A percentile compares a stretch with the other conserved stretches of the same genome.
These are phyloP conservation scores for Chrysochloris asiatica DNA, from an alignment of 2,113 vertebrate genomes.

Conservation along the genomic window DNA sequence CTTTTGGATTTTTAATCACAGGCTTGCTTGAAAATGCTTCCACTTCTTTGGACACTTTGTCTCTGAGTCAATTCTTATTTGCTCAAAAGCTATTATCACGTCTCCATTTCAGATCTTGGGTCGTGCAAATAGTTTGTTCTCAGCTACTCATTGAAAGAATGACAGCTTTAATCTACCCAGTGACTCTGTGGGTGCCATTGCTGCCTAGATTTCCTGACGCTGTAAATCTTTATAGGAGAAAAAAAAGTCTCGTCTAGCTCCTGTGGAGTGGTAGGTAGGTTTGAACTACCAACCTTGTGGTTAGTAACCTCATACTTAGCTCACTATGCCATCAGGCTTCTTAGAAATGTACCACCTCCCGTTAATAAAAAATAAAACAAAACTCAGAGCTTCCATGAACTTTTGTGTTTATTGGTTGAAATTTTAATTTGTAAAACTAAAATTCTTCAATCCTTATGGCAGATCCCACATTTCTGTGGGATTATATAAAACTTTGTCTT, in stretches of 20 bases:
- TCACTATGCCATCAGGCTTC: too few species aligned
- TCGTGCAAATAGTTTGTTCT: neutral
- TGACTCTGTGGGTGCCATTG: neutral
- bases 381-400: neutral
- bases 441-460: neutral
- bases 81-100: neutral
- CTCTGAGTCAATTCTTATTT: neutral
- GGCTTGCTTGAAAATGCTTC: neutral
- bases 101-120: neutral
- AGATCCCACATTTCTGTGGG: neutral
- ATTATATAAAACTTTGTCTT: neutral
- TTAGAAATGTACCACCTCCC: too few species aligned
- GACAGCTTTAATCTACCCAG: neutral
- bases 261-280: too few species aligned
- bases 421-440: neutral
- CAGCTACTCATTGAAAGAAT: neutral
- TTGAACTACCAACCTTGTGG: too few species aligned
- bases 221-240: neutral
- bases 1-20: constrained; percentile 18
- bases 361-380: neutral
- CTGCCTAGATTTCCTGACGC: neutral
- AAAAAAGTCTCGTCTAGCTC: neutral
- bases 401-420: neutral
- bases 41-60: neutral
- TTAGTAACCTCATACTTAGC: too few species aligned